Conservation (phyloP, 2,888 invertebrate species). For the Hydroisotoma schaefferi region DNA sequence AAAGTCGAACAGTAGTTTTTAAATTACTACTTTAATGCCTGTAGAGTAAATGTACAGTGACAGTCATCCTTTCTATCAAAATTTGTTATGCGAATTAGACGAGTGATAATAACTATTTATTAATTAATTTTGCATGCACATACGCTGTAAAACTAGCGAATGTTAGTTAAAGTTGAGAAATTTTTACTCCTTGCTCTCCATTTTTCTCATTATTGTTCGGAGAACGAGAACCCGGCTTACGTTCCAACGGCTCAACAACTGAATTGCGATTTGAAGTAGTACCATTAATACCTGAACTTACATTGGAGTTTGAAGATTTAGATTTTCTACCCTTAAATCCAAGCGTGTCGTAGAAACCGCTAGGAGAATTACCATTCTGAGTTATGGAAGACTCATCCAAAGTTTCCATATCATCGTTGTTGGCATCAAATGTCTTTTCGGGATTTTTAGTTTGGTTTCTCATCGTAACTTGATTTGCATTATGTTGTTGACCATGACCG, state of each 20-base stretch:
- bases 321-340: constrained; percentile 21
- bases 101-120: no score
- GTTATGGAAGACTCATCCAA: constrained; percentile 29
- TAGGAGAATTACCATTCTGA: not conserved
- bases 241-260: constrained; percentile 5
- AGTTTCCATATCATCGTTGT: constrained; percentile 30
- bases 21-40: no score
- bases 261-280: constrained; percentile 3
- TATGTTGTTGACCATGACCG: constrained; percentile 1
- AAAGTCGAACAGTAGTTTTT: no score
- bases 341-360: not conserved
- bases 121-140: no score
- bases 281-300: not conserved
- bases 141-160: no score
- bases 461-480: not conserved
- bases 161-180: constrained; percentile 15
- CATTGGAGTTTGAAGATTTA: constrained; percentile 21
- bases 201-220: not conserved
- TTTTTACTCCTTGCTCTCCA: not conserved
- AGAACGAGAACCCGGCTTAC: constrained; percentile 4
- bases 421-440: constrained; percentile 25
- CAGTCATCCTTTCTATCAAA: no score
- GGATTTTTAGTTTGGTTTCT: constrained; percentile 27
- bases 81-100: no score
- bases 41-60: no score